Percentiles rank a stretch among this genome's conserved stretches.
Evolutionary conservation across 2,113 vertebrate species (phyloP).

Genomic region (Helogale parvula): DNA sequence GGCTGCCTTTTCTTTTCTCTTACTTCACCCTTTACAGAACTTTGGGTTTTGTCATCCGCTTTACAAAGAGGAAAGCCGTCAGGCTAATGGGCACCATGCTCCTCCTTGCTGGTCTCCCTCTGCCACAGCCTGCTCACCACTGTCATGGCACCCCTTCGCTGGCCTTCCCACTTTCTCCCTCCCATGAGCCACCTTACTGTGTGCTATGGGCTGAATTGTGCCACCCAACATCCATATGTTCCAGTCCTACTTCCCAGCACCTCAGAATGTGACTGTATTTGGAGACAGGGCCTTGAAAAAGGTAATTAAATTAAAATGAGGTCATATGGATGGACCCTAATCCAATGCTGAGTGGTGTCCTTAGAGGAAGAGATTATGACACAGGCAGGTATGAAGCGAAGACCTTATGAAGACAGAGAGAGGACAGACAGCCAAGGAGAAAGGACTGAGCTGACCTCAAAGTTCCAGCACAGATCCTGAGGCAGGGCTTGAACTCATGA

Average conservation of each 20-base stretch:
- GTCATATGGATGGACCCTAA: background rate
- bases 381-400: background rate
- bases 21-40: background rate
- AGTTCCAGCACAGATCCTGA: background rate
- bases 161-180: background rate
- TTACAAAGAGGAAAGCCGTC: background rate
- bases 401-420: background rate
- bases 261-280: background rate
- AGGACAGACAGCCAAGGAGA: background rate
- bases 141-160: rapidly evolving
- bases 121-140: background rate
- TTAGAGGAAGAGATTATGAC: background rate
- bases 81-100: rapidly evolving
- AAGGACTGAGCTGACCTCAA: background rate
- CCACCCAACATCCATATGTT: too few relatives aligned
- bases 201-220: background rate
- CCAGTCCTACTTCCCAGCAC: background rate
- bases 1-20: background rate
- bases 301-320: background rate
- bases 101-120: background rate
- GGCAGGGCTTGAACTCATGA: too few relatives aligned
- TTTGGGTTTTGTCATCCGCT: background rate
- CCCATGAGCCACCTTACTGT: background rate
- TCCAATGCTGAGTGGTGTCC: background rate
- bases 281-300: background rate